Evolutionary conservation across 2,888 invertebrate species (phyloP).

Genomic region (Isotomurus palustris): DNA sequence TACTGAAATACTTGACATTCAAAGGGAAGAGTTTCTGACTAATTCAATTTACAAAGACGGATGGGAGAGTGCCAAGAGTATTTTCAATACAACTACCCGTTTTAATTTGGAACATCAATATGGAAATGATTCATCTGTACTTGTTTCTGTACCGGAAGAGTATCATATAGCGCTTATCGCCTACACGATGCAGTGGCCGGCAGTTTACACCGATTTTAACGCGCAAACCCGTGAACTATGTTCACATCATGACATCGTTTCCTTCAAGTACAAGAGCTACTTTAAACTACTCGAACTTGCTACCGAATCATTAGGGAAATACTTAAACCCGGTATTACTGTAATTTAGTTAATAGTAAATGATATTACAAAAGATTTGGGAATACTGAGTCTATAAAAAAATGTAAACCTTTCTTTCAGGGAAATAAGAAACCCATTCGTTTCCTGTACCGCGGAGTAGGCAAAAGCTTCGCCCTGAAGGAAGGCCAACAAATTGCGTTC

Average conservation of each 20-base stretch:
- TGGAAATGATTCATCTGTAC: constrained; percentile 13
- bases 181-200: constrained; percentile 5
- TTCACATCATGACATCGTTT: constrained; percentile 19
- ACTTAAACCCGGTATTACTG: too few relatives aligned
- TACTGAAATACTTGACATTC: constrained; percentile 14
- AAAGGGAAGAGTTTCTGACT: constrained; percentile 17
- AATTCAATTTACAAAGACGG: constrained; percentile 12
- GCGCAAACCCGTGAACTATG: constrained; percentile 21
- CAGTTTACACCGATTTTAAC: constrained; percentile 20
- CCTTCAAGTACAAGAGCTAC: constrained; percentile 20
- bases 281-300: constrained; percentile 26
- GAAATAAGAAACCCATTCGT: too few relatives aligned
- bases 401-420: too few relatives aligned
- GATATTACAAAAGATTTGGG: too few relatives aligned
- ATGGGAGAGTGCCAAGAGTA: constrained; percentile 8
- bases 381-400: too few relatives aligned
- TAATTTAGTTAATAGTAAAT: too few relatives aligned
- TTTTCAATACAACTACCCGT: constrained; percentile 10
- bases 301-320: constrained; percentile 17
- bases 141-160: constrained; percentile 18
- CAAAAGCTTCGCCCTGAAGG: constrained; percentile 2
- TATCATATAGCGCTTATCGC: constrained; percentile 27
- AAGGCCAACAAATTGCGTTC: constrained; percentile 24
- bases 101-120: constrained; percentile 9
- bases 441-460: constrained; percentile 25